Percentiles rank a stretch among this genome's conserved stretches.
These are phyloP conservation scores for Osmerus eperlanus DNA, from an alignment of 2,113 vertebrate genomes.

Conservation along the genomic window DNA sequence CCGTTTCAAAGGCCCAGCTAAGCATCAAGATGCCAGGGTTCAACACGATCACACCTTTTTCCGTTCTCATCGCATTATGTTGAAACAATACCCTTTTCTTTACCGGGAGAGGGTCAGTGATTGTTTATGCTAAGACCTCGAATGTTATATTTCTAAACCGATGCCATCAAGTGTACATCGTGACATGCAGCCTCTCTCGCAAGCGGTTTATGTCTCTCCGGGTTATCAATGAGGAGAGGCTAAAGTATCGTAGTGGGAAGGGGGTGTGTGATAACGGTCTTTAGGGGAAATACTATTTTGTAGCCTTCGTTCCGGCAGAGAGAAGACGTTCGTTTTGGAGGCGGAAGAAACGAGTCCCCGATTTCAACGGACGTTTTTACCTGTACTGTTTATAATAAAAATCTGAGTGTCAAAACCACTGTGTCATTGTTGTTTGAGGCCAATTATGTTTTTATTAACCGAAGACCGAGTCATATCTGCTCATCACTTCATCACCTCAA, in stretches of 20 bases:
- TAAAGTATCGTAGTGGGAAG: background rate
- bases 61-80: slow-evolving; percentile 27
- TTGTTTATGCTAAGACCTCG: slow-evolving; percentile 34
- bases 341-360: slow-evolving; percentile 50
- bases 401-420: slow-evolving; percentile 64
- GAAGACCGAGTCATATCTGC: too few relatives aligned
- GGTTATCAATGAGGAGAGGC: slow-evolving; percentile 34
- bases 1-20: slow-evolving; percentile 14
- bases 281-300: slow-evolving; percentile 8
- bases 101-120: slow-evolving; percentile 6
- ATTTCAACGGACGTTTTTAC: slow-evolving; percentile 58
- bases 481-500: too few relatives aligned
- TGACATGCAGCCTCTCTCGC: background rate
- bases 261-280: slow-evolving; percentile 1
- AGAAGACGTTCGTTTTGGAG: slow-evolving; percentile 47
- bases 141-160: slow-evolving; percentile 53
- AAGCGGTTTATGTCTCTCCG: slow-evolving; percentile 39
- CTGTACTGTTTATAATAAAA: slow-evolving; percentile 76
- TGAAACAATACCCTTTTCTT: slow-evolving; percentile 14
- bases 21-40: slow-evolving; percentile 22
- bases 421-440: slow-evolving; percentile 40
- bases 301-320: slow-evolving; percentile 36
- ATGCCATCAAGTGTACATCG: slow-evolving; percentile 19
- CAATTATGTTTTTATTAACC: background rate
- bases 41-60: slow-evolving; percentile 18